Evolutionary conservation across 2,113 vertebrate species (phyloP).

Genomic region (Engraulis encrasicolus): DNA sequence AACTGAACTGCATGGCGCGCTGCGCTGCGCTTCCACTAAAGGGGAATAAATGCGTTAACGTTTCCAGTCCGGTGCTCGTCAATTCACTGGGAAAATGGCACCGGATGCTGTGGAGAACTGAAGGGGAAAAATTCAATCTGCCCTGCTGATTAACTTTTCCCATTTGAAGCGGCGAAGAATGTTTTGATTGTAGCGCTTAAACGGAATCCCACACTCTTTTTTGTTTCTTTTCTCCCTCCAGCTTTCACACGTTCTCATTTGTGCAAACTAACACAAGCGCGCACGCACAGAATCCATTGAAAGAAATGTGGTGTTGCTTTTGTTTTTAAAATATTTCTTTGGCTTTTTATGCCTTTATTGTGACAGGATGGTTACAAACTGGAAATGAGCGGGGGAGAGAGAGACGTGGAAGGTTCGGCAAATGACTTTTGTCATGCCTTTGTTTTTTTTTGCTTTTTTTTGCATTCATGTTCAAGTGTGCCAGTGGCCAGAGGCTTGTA

Average conservation of each 20-base stretch:
- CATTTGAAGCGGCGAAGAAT: not conserved
- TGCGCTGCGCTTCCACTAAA: not conserved
- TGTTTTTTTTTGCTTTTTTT: too few relatives aligned
- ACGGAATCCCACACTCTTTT: not conserved
- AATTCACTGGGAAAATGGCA: not conserved
- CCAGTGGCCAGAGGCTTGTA: not conserved
- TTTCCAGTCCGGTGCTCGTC: not conserved
- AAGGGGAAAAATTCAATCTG: not conserved
- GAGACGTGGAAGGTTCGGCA: too few relatives aligned
- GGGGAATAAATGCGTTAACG: not conserved
- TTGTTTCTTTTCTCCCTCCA: not conserved
- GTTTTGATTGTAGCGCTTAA: slow-evolving; percentile 12
- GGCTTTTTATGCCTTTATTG: too few relatives aligned
- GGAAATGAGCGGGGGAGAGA: too few relatives aligned
- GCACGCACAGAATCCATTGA: not conserved
- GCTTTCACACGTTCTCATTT: not conserved
- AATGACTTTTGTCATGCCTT: too few relatives aligned
- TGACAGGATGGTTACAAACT: too few relatives aligned
- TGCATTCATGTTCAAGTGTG: not conserved
- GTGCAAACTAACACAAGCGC: not conserved
- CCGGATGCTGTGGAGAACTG: not conserved
- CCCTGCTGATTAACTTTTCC: not conserved
- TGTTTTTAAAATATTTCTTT: too few relatives aligned
- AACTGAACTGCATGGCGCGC: too few relatives aligned
- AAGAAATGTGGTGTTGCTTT: not conserved